Evolutionary conservation across 2,113 vertebrate genomes (phyloP).

Genomic region (Melanerpes formicivorus): DNA sequence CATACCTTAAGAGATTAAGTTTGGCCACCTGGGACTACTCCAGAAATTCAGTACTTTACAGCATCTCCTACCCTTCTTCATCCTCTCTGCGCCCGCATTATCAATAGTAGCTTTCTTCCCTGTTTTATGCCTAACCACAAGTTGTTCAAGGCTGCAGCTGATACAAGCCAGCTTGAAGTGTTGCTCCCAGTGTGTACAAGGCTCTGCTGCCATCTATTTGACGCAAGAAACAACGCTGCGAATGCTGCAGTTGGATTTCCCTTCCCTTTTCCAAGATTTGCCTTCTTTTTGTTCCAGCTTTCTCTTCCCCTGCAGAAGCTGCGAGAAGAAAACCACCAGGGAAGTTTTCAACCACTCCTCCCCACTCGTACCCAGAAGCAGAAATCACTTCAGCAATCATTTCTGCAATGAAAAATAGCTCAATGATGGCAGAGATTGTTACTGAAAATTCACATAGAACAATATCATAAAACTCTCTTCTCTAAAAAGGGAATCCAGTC

Average conservation of each 20-base stretch:
- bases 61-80: constrained; percentile 69
- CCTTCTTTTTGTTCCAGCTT: neutral
- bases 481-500: neutral
- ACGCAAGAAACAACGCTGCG: constrained; percentile 27
- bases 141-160: constrained; percentile 51
- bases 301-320: neutral
- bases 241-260: neutral
- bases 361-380: neutral
- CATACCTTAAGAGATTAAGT: constrained; percentile 81
- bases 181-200: constrained; percentile 70
- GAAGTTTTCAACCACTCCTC: neutral
- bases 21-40: constrained; percentile 76
- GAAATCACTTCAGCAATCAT: neutral
- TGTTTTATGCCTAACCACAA: constrained; percentile 68
- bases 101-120: constrained; percentile 75
- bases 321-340: neutral
- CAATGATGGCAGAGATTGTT: neutral
- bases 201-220: constrained; percentile 93
- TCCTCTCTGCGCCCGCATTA: constrained; percentile 56
- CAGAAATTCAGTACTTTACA: constrained; percentile 71
- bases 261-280: neutral
- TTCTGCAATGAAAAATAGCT: neutral
- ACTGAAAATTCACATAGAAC: neutral
- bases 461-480: neutral
- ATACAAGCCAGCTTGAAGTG: constrained; percentile 63